Percentiles rank a stretch among this genome's conserved stretches.
These are phyloP conservation scores for Liopterus haemorrhoidalis DNA, from an alignment of 2,888 invertebrate species.

Conservation along the genomic window DNA sequence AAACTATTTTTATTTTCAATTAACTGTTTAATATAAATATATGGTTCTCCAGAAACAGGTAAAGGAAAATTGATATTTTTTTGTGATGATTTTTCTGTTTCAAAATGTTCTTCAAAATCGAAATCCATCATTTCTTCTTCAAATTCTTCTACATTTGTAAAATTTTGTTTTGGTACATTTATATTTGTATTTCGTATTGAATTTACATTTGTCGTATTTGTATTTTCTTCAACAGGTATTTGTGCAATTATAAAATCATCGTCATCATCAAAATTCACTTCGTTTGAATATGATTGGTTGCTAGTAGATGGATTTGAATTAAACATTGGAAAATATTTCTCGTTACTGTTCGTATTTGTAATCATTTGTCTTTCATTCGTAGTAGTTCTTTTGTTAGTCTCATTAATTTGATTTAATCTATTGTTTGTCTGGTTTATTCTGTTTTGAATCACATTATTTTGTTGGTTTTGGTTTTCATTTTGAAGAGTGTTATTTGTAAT, in stretches of 20 bases:
- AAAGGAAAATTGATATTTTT: slow-evolving; percentile 30
- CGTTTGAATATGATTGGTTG: slow-evolving; percentile 34
- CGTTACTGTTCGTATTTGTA: slow-evolving; percentile 31
- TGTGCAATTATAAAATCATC: slow-evolving; percentile 29
- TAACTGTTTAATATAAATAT: slow-evolving; percentile 48
- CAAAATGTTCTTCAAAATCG: slow-evolving; percentile 4
- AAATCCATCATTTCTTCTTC: slow-evolving; percentile 5
- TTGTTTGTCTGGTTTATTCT: neutral
- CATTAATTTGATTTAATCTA: slow-evolving; percentile 16
- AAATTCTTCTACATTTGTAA: neutral
- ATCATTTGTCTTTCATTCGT: slow-evolving; percentile 34
- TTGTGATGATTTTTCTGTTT: slow-evolving; percentile 3
- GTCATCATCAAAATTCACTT: slow-evolving; percentile 33
- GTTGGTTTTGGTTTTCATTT: neutral
- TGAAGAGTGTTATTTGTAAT: slow-evolving; percentile 12
- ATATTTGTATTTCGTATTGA: slow-evolving; percentile 2
- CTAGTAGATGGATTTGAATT: slow-evolving; percentile 13
- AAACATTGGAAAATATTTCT: slow-evolving; percentile 6
- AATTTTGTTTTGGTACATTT: slow-evolving; percentile 1
- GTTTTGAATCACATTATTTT: no score
- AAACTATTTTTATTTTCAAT: slow-evolving; percentile 36
- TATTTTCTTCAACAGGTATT: slow-evolving; percentile 11
- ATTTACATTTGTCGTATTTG: neutral
- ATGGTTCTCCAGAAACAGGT: slow-evolving; percentile 42
- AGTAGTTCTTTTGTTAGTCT: slow-evolving; percentile 31